A percentile compares a stretch with the other conserved stretches of the same genome.
phyloP scores from a whole-genome alignment of 2,888 invertebrate genomes.

The Cremastobaeus sp. region DNA sequence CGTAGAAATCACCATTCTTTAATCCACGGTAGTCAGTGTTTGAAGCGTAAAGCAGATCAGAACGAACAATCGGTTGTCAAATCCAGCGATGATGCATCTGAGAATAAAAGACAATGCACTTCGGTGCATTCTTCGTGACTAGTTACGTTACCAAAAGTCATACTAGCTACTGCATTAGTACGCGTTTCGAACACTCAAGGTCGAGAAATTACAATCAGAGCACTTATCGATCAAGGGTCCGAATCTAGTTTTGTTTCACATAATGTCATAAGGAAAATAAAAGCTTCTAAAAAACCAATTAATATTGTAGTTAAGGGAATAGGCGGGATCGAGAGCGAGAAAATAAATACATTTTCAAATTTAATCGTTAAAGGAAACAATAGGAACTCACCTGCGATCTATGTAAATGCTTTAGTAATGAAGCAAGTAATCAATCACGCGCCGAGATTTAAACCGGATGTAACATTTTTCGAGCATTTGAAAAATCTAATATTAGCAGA shows the following conservation, averaged over 20 bases:
- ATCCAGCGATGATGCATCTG: too few relatives aligned
- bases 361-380: background rate
- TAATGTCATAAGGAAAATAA: background rate
- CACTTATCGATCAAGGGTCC: background rate
- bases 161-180: background rate
- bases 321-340: background rate
- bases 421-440: background rate
- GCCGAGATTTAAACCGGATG: too few relatives aligned
- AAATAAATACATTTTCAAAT: background rate
- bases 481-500: conserved; percentile 8
- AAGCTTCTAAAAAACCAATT: background rate
- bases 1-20: background rate
- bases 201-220: too few relatives aligned
- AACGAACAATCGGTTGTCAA: too few relatives aligned
- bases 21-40: too few relatives aligned
- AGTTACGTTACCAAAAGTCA: too few relatives aligned
- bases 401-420: background rate
- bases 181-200: background rate
- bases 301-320: background rate
- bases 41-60: too few relatives aligned
- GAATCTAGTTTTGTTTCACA: background rate
- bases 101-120: too few relatives aligned
- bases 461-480: background rate
- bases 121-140: too few relatives aligned
- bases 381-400: background rate